phyloP scores from a whole-genome alignment of 2,113 vertebrate species.

The Dasyprocta punctata region DNA sequence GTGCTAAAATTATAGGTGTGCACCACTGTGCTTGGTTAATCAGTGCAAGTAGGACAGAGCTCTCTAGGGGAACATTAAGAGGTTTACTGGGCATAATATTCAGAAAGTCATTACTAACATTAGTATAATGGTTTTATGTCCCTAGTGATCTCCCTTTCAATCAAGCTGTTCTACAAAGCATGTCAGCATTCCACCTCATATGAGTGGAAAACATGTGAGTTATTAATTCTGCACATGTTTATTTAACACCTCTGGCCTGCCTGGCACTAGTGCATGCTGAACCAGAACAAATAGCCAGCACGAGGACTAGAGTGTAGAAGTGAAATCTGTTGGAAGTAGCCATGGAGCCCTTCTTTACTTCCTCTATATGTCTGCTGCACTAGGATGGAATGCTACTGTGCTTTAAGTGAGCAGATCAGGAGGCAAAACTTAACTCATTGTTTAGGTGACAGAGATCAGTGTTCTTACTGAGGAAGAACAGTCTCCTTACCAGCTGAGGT shows the following conservation, averaged over 20 bases:
- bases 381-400: not conserved
- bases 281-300: not conserved
- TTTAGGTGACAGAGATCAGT: constrained; percentile 87
- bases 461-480: constrained; percentile 89
- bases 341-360: not conserved
- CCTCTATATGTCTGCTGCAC: not conserved
- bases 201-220: not conserved
- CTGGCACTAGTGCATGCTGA: not conserved
- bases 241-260: not conserved
- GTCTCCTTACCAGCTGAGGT: constrained; percentile 88
- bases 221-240: not conserved
- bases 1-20: not conserved
- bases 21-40: not conserved
- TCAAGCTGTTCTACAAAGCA: not conserved
- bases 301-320: not conserved
- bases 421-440: constrained; percentile 85
- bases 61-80: not conserved
- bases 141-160: not conserved
- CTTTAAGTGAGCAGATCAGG: not conserved
- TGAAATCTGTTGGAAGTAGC: not conserved
- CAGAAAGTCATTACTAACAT: not conserved
- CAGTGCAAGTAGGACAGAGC: not conserved
- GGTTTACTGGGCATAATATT: not conserved
- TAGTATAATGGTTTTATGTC: not conserved
- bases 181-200: not conserved